These are phyloP conservation scores for Megaceryle torquata DNA, from an alignment of 2,113 vertebrate species.

Conservation along the genomic window DNA sequence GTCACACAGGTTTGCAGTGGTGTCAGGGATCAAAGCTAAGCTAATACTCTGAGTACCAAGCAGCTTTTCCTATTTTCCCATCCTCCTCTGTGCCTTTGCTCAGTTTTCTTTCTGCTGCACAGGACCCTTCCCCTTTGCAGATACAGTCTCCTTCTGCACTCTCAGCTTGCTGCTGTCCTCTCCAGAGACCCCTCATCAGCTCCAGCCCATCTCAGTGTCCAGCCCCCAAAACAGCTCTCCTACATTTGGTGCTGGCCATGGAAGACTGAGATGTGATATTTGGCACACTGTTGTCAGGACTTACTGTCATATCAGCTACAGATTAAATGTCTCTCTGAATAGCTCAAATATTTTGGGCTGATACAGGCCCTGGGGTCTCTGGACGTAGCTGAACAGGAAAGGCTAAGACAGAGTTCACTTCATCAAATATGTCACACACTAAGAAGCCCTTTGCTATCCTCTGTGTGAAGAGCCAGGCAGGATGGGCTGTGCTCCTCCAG, in stretches of 20 bases:
- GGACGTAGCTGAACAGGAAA: not conserved
- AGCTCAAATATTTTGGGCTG: not conserved
- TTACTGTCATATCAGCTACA: not conserved
- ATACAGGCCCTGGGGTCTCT: not conserved
- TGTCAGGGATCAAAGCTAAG: not conserved
- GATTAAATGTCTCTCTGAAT: not conserved
- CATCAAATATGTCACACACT: rapidly evolving
- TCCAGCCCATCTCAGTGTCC: not conserved
- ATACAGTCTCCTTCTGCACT: not conserved
- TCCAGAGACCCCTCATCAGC: not conserved
- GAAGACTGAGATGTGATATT: not conserved
- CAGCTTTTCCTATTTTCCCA: not conserved
- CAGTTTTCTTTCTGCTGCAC: not conserved
- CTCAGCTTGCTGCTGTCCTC: not conserved
- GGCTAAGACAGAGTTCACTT: not conserved
- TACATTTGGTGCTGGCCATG: rapidly evolving
- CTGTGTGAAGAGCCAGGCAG: not conserved
- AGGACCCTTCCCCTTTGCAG: not conserved
- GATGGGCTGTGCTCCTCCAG: not conserved
- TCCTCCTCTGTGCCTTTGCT: not conserved
- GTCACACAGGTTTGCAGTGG: not conserved
- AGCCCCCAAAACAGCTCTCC: not conserved
- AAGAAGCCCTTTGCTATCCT: not conserved
- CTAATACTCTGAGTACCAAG: not conserved
- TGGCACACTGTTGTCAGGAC: not conserved